phyloP scores from a whole-genome alignment of 2,888 invertebrate genomes.

The Lysandra coridon region DNA sequence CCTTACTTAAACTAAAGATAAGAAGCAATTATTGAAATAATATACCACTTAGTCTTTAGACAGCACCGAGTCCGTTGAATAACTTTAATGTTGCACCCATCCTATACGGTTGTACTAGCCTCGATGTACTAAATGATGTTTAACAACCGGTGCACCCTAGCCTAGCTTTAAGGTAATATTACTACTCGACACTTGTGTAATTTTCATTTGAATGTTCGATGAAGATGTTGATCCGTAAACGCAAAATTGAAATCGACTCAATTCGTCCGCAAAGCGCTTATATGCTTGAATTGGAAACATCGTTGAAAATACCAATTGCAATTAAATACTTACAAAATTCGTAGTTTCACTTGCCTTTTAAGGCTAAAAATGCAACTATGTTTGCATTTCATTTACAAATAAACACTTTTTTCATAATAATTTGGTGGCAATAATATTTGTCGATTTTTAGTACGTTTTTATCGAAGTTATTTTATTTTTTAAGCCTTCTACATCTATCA shows the following conservation, averaged over 20 bases:
- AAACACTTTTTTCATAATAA: neutral
- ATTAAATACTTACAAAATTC: conserved; percentile 20
- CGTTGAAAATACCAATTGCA: conserved; percentile 7
- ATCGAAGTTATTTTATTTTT: conserved; percentile 2
- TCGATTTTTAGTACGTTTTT: neutral
- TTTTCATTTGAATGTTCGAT: conserved; percentile 74
- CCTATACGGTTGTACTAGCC: conserved; percentile 31
- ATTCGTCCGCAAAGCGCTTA: neutral
- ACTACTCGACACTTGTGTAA: conserved; percentile 26
- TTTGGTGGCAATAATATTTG: conserved; percentile 20
- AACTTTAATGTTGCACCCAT: conserved; percentile 44
- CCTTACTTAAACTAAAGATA: conserved; percentile 43
- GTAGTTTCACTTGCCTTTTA: conserved; percentile 23
- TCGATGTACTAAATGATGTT: conserved; percentile 18
- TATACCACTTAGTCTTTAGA: conserved; percentile 57
- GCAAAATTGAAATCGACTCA: conserved; percentile 28
- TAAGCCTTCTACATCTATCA: neutral
- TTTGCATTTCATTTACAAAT: neutral
- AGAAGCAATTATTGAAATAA: conserved; percentile 54
- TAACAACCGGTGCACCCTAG: conserved; percentile 54
- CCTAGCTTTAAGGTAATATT: conserved; percentile 42
- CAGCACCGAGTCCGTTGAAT: conserved; percentile 41
- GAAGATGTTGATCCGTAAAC: conserved; percentile 67
- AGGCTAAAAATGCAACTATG: neutral
- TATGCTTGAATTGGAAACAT: neutral